Evolutionary conservation across 2,113 vertebrate genomes (phyloP).

Genomic region (Pleuronectes platessa): DNA sequence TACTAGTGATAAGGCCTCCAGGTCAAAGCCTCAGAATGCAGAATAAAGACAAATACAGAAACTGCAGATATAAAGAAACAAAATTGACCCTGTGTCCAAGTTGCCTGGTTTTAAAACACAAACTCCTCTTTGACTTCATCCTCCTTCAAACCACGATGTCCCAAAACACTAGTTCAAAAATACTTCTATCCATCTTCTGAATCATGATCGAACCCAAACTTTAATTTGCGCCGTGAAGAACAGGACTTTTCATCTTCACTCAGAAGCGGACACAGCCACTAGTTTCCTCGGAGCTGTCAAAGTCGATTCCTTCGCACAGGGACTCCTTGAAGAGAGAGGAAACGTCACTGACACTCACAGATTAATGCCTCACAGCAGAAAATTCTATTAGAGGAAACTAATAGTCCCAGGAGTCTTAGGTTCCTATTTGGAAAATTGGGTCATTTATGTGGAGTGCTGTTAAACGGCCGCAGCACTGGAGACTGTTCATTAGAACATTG

Average conservation of each 20-base stretch:
- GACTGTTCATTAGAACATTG: neutral
- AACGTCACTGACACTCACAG: conserved; percentile 10
- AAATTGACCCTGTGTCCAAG: neutral
- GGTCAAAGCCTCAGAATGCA: conserved; percentile 52
- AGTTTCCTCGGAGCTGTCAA: conserved; percentile 79
- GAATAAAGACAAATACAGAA: conserved; percentile 2
- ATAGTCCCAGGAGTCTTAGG: conserved; percentile 2
- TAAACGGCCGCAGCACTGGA: neutral
- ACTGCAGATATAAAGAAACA: conserved; percentile 10
- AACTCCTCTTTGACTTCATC: neutral
- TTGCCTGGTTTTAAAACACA: neutral
- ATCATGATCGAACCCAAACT: neutral
- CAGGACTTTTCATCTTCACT: conserved; percentile 54
- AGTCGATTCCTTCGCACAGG: conserved; percentile 82
- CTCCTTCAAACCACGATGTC: neutral
- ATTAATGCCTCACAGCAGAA: conserved; percentile 17
- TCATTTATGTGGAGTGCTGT: conserved; percentile 17
- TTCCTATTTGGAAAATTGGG: conserved; percentile 18
- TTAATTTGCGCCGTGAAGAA: neutral
- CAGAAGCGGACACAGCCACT: conserved; percentile 81
- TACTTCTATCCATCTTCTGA: neutral
- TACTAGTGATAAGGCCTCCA: conserved; percentile 10
- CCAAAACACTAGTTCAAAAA: neutral
- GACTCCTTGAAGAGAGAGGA: conserved; percentile 71
- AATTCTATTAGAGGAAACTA: conserved; percentile 5